These are phyloP conservation scores for Epizoanthus illoricatus DNA, from an alignment of 92 coral and sea anemone species.

Conservation along the genomic window DNA sequence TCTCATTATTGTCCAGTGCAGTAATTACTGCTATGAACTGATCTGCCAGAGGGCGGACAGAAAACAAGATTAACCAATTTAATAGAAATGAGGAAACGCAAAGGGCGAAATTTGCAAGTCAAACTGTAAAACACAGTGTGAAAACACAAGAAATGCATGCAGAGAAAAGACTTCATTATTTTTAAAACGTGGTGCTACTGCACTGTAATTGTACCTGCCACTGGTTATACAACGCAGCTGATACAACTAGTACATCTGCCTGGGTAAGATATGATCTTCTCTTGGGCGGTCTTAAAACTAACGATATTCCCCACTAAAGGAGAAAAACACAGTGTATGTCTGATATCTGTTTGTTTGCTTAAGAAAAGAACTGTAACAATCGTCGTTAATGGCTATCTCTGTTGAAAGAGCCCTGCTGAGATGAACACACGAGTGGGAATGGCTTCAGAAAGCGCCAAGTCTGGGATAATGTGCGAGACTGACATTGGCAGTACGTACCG, in stretches of 20 bases:
- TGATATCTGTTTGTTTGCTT: background rate
- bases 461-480: too few relatives aligned
- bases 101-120: conserved; percentile 23
- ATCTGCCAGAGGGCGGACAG: background rate
- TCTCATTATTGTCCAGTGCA: background rate
- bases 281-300: background rate
- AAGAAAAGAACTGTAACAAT: background rate
- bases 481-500: too few relatives aligned
- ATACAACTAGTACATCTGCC: background rate
- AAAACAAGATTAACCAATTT: conserved; percentile 33
- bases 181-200: conserved; percentile 17
- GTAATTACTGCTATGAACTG: conserved; percentile 17
- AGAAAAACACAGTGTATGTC: background rate
- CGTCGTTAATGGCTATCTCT: background rate
- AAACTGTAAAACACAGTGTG: conserved; percentile 22
- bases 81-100: conserved; percentile 18
- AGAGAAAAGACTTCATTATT: conserved; percentile 7
- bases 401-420: background rate
- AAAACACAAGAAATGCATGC: conserved; percentile 11
- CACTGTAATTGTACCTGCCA: background rate
- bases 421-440: too few relatives aligned
- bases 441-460: too few relatives aligned
- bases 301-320: background rate
- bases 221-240: background rate
- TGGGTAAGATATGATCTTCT: background rate